These are phyloP conservation scores for Haliclona indistincta DNA, from an alignment of 37 sponge, comb jelly and placozoan species.

Conservation along the genomic window DNA sequence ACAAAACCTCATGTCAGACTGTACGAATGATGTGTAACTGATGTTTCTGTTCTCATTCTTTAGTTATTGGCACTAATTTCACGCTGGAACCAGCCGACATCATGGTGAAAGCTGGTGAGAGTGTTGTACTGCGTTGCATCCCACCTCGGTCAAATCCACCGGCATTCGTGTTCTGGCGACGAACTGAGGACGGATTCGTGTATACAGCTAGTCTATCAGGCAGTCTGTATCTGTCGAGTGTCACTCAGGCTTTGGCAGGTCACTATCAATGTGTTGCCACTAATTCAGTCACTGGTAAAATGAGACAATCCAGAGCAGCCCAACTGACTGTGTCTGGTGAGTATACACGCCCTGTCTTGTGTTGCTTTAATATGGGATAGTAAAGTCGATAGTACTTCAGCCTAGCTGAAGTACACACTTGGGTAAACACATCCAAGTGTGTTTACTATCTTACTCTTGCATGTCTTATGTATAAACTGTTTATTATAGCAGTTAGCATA, in stretches of 20 bases:
- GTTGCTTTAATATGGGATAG: no score
- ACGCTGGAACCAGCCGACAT: not conserved
- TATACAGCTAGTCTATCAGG: constrained; percentile 2
- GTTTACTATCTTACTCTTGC: no score
- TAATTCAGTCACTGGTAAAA: constrained; percentile 5
- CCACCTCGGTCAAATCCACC: constrained; percentile 15
- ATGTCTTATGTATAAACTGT: no score
- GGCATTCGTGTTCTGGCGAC: constrained; percentile 18
- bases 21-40: not conserved
- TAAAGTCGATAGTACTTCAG: no score
- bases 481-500: no score
- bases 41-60: not conserved
- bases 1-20: not conserved
- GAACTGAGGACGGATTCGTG: constrained; percentile 18
- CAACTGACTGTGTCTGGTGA: constrained; percentile 26
- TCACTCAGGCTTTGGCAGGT: constrained; percentile 2
- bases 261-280: constrained; percentile 18
- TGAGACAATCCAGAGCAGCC: not conserved
- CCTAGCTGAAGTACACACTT: no score
- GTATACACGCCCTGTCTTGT: no score
- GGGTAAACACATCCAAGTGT: no score
- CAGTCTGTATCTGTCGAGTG: constrained; percentile 18
- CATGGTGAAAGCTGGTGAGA: not conserved
- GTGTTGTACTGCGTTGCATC: constrained; percentile 13
- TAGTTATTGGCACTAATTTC: not conserved